Evolutionary conservation across 1,140 invertebrate species (phyloP), one percentile per base, ranked within the genome.

Genomic region (Eupeodes corollae): DNA sequence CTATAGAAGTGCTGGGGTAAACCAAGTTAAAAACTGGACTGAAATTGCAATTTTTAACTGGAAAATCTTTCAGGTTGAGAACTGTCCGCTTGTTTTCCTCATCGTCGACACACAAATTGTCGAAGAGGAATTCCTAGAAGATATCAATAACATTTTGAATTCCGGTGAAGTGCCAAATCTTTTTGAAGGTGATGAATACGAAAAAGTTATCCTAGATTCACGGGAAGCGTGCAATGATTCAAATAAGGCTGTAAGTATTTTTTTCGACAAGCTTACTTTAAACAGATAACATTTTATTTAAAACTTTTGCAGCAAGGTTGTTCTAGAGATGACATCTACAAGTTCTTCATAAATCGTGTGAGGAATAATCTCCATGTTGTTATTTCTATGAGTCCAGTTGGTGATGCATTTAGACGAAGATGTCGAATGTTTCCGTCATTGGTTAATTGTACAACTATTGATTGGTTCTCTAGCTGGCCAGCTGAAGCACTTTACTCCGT

Each of bases 401-500:
- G 88, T 1, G 86, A 87, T 64, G 77, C 84, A 1, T 93, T 92
- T 63, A 81, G 84, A 34, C 70, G 80, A 9, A 72, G 84, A 6
- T 86, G 83, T 55, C 75, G 83, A 40, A 86, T 91, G 77, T 95
- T 93, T 66, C 91, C 91, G 1, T 92, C 90, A 0, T 70, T 95
- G 35, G 86, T 94, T 0, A 94, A 93, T 59, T 93, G 88, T 61
- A 93, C 89, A 56, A 93, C 90, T 1, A 93, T 95, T 46, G 88
- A 94, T 66, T 94, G 89, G 88, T 93, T 91, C 67, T 82, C 77
- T 49, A 85, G 86, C 52, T 94, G 91, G 91, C 89, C 90, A 5
- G 78, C 82, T 26, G 90, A 92, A 66, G 89, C 90, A 8, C 68
- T 93, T 19, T 74, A 88, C 10, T 88, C 86, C 0, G 88, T 92